phyloP scores from a whole-genome alignment of 37 sponge, comb jelly and placozoan species.

The Theonella swinhoei region DNA sequence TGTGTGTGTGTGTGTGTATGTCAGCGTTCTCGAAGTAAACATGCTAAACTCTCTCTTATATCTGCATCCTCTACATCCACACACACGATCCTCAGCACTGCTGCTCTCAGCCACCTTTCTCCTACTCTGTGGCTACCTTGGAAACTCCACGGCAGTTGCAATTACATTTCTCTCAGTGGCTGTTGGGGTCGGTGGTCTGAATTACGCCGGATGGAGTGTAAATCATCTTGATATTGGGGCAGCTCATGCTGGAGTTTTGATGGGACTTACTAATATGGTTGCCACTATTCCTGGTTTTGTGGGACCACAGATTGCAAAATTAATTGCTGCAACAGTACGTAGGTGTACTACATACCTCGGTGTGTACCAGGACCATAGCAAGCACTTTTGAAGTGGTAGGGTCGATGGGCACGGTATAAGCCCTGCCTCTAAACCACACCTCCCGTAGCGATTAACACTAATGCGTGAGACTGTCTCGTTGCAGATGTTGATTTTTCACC shows the following conservation, averaged over 20 bases:
- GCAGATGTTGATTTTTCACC: too few relatives aligned
- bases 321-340: constrained; percentile 40
- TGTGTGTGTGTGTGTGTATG: too few relatives aligned
- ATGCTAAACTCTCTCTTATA: too few relatives aligned
- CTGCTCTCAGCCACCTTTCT: constrained; percentile 57
- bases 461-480: too few relatives aligned
- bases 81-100: constrained; percentile 61
- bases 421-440: too few relatives aligned
- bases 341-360: too few relatives aligned
- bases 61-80: too few relatives aligned
- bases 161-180: constrained; percentile 63
- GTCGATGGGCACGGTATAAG: too few relatives aligned
- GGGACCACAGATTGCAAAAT: constrained; percentile 78
- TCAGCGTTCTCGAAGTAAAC: too few relatives aligned
- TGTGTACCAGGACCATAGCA: too few relatives aligned
- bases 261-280: constrained; percentile 85
- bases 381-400: too few relatives aligned
- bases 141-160: constrained; percentile 39
- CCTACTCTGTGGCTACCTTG: constrained; percentile 76
- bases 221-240: constrained; percentile 93
- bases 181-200: constrained; percentile 53
- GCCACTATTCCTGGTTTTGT: constrained; percentile 87
- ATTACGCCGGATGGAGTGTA: constrained; percentile 60
- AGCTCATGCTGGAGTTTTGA: constrained; percentile 80
- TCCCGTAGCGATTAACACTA: too few relatives aligned